A percentile compares a stretch with the other conserved stretches of the same genome.
These are phyloP conservation scores for Anastrepha obliqua DNA, from an alignment of 1,140 invertebrate genomes.

Conservation along the genomic window DNA sequence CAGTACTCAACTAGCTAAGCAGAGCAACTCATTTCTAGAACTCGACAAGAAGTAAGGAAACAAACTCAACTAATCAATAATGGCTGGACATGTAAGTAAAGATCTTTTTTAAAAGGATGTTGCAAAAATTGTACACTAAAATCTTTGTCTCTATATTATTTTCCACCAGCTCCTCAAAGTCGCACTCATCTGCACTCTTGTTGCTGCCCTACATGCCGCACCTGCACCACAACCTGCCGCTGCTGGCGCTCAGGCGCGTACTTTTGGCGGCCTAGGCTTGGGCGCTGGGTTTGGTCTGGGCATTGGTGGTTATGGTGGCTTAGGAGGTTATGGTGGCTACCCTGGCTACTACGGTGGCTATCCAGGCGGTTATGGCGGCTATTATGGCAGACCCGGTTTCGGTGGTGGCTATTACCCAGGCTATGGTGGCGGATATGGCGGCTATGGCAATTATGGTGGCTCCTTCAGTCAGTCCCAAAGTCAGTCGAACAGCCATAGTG, in stretches of 20 bases:
- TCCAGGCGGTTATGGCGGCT: conserved; percentile 31
- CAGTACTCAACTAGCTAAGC: conserved; percentile 4
- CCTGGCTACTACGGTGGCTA: conserved; percentile 44
- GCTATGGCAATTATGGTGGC: conserved; percentile 54
- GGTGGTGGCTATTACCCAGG: conserved; percentile 50
- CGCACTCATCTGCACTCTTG: neutral
- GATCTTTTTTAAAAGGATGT: neutral
- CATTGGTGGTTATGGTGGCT: conserved; percentile 48
- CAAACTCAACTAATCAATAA: neutral
- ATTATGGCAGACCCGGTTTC: conserved; percentile 1
- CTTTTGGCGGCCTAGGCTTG: conserved; percentile 1
- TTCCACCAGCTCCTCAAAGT: neutral
- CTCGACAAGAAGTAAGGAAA: neutral
- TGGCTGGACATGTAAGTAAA: conserved; percentile 23
- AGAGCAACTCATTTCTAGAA: conserved; percentile 8
- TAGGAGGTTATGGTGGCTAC: conserved; percentile 34
- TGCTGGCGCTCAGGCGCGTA: conserved; percentile 11
- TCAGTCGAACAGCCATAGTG: conserved; percentile 21
- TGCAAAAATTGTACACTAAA: too few species aligned
- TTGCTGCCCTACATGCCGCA: neutral
- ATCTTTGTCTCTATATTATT: neutral
- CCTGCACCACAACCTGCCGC: neutral
- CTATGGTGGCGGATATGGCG: conserved; percentile 48
- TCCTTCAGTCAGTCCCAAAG: conserved; percentile 46
- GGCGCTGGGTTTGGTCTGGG: conserved; percentile 47